A percentile compares a stretch with the other conserved stretches of the same genome.
phyloP scores from a whole-genome alignment of 2,888 invertebrate species.

The Cecidostiba fungosa region DNA sequence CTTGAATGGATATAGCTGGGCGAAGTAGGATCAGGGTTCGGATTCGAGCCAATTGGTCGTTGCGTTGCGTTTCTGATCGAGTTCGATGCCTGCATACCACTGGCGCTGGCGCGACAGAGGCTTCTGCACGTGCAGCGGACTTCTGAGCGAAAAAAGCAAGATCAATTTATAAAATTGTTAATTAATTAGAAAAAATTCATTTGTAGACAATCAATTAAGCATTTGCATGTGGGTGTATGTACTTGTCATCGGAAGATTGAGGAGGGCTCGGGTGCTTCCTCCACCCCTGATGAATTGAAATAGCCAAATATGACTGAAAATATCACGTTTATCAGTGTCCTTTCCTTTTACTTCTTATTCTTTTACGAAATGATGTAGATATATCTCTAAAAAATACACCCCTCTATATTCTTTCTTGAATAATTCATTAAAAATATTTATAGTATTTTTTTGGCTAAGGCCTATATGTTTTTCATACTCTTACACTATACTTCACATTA shows the following conservation, averaged over 20 bases:
- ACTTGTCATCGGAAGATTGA: constrained; percentile 84
- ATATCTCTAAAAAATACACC: too few species aligned
- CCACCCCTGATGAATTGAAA: too few species aligned
- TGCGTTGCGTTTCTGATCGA: constrained; percentile 48
- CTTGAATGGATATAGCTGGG: constrained; percentile 69
- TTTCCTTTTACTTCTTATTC: too few species aligned
- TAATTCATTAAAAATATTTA: too few species aligned
- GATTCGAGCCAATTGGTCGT: constrained; percentile 67
- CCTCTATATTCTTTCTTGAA: too few species aligned
- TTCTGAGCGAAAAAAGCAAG: constrained; percentile 70
- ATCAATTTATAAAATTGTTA: neutral
- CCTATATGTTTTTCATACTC: too few species aligned
- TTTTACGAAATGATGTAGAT: too few species aligned
- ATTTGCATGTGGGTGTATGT: constrained; percentile 48
- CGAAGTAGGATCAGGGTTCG: constrained; percentile 76
- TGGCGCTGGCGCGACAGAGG: constrained; percentile 70
- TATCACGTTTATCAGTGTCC: too few species aligned
- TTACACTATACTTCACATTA: constrained; percentile 20
- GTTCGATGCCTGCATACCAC: constrained; percentile 68
- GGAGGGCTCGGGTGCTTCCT: constrained; percentile 79
- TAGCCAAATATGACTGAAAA: too few species aligned
- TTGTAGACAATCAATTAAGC: neutral
- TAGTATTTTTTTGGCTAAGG: too few species aligned
- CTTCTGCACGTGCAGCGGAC: constrained; percentile 76
- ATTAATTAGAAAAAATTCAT: neutral